Evolutionary conservation across 2,888 invertebrate species (phyloP), one percentile per base, ranked within the genome.

Genomic region (Mayetiola destructor): DNA sequence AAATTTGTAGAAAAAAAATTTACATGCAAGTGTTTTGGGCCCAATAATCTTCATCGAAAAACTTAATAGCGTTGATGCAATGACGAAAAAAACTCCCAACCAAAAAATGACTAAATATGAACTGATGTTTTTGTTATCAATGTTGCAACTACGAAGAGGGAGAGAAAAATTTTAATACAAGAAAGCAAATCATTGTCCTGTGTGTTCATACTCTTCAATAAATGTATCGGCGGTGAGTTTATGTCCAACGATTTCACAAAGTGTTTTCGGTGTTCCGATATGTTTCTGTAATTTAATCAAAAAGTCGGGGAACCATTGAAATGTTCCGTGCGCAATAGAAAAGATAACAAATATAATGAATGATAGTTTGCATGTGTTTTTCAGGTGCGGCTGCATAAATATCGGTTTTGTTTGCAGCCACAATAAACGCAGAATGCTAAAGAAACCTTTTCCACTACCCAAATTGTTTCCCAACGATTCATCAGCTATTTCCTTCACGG

Each of bases 331-430:
- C 9, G 70, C 63, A n/a, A 69, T 61, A 18, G 62, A 63, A 57
- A 66, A 70, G 36, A 69, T 60, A 1, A 66, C 20, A 56, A 69
- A 69, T 62, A 68, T 65, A 1, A 64, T 64, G 1, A 59, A 20
- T 36, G 66, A 67, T 6, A 70, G 65, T 60, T 71, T 71, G 1
- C 70, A 59, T 0, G 71, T 70, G 12, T 70, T 67, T 1, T 62
- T 37, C 6, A 64, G 54, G 0, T 69, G 62, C 6, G 64, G 63
- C 32, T 61, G 64, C 23, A 66, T 58, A 58, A 71, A 71, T 0
- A 71, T 60, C 12, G 70, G 69, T 20, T 61, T 61, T 0, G 71
- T 71, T 61, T 71, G 71, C 23, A 59, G 64, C 70, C 69, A 70
- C 10, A 71, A 61, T 27, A 71, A 59, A n/a, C n/a, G 3, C 6